Percentiles rank a stretch among this genome's conserved stretches.
Conservation (phyloP, 1,140 invertebrate genomes). For the Saxidomus purpurata region DNA sequence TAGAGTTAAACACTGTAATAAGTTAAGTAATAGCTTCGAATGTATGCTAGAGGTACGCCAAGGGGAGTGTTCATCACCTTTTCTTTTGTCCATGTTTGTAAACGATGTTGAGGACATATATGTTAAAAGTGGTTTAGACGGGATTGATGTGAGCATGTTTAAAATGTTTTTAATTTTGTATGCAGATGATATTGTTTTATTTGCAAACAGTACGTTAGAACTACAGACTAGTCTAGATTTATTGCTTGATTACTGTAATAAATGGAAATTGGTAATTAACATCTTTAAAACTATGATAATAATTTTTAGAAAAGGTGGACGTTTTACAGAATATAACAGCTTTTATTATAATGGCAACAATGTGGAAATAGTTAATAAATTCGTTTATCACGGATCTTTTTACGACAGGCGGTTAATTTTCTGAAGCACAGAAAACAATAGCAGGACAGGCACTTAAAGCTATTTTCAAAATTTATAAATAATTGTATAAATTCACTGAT, state of each 20-base stretch:
- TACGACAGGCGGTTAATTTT: constrained; percentile 29
- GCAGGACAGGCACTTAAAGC: too few species aligned
- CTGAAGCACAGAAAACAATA: too few species aligned
- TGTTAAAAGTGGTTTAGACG: background rate
- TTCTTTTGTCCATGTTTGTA: constrained; percentile 59
- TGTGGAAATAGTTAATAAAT: constrained; percentile 28
- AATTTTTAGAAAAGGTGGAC: constrained; percentile 27
- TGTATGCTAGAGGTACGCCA: constrained; percentile 46
- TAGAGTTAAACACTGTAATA: too few species aligned
- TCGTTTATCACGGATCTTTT: constrained; percentile 28
- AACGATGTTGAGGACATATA: constrained; percentile 49
- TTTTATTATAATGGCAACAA: constrained; percentile 7
- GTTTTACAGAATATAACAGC: background rate
- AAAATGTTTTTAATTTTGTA: constrained; percentile 44
- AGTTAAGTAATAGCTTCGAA: background rate
- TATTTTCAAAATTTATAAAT: constrained; percentile 38
- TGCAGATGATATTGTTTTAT: constrained; percentile 58
- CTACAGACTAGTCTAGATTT: constrained; percentile 29
- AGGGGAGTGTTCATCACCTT: constrained; percentile 53
- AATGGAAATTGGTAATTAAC: too few species aligned
- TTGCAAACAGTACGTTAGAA: background rate
- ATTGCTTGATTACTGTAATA: too few species aligned
- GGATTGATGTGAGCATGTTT: constrained; percentile 1
- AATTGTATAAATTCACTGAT: constrained; percentile 14
- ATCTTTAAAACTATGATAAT: constrained; percentile 25